These are phyloP conservation scores for Otocyon megalotis DNA, from an alignment of 2,113 vertebrate genomes.

Conservation along the genomic window DNA sequence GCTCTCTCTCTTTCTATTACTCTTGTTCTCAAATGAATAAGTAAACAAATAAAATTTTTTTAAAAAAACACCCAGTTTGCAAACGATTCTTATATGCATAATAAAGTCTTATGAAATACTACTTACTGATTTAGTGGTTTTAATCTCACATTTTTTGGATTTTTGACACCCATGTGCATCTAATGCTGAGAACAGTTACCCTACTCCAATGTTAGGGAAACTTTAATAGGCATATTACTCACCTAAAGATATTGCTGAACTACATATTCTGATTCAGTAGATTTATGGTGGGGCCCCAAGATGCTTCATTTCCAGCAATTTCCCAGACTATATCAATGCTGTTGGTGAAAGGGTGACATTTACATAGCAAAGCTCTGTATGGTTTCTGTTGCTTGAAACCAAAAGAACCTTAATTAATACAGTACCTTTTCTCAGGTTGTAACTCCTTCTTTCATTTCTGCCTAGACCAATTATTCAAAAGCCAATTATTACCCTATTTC, in stretches of 20 bases:
- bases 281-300: background rate
- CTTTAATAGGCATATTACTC: background rate
- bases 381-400: constrained; percentile 33
- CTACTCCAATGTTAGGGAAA: background rate
- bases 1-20: no score
- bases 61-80: background rate
- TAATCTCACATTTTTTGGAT: background rate
- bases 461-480: background rate
- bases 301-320: constrained; percentile 32
- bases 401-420: background rate
- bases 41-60: no score
- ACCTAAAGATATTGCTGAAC: constrained; percentile 4
- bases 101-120: background rate
- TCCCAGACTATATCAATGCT: background rate
- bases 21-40: no score
- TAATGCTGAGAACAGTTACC: background rate
- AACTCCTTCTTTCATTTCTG: background rate
- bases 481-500: background rate
- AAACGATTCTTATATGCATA: background rate
- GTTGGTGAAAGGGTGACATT: background rate
- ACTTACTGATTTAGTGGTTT: background rate
- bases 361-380: constrained; percentile 1
- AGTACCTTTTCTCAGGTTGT: background rate
- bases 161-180: background rate
- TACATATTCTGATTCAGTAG: constrained; percentile 19